Evolutionary conservation across 92 coral and sea anemone species (phyloP), one percentile per base, ranked within the genome.

Genomic region (Isaurus tuberculatus): DNA sequence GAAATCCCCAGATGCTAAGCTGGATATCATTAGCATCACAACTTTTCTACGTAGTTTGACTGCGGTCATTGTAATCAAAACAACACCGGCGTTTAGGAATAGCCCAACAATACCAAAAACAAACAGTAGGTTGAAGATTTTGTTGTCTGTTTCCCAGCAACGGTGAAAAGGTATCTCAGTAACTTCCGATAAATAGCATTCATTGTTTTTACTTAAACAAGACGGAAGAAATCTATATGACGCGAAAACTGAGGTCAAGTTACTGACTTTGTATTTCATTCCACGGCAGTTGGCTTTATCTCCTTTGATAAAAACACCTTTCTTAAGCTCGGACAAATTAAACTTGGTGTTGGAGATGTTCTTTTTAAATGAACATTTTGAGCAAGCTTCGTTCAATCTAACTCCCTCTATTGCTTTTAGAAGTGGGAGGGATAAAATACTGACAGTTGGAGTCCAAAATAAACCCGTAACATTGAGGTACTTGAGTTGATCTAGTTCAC

Each of bases 341-440:
- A 77, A 77, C 14, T 58, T 26, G 13, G 48, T 26, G 16, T 26
- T 17, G 19, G 89, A 79, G 48, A 46, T 61, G 28, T 90, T 90
- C 61, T 79, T 92, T 25, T 81, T 65, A 9, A 92, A 87, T 6
- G 83, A 84, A 58, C 91, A 78, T n/a, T 48, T 67, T 16, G 30
- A 33, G 13, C 97, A 93, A 15, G 72, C 57, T 5, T 73, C 37
- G 55, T 73, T 93, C 88, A 94, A 86, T 16, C 88, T 88, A 0
- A 83, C 23, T 3, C 94, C 97, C 19, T 65, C 61, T 20, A 93
- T 84, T 0, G 40, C 84, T 36, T 86, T 67, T 7, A 93, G 92
- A 1, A 75, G 55, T 31, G 87, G 65, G 1, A 80, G 61, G 55
- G 64, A 42, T 7, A 93, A 92, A 9, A 93, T 53, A 57, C 42